A percentile compares a stretch with the other conserved stretches of the same genome.
Evolutionary conservation across 1,140 invertebrate genomes (phyloP).

Genomic region (Epicauta chinensis): DNA sequence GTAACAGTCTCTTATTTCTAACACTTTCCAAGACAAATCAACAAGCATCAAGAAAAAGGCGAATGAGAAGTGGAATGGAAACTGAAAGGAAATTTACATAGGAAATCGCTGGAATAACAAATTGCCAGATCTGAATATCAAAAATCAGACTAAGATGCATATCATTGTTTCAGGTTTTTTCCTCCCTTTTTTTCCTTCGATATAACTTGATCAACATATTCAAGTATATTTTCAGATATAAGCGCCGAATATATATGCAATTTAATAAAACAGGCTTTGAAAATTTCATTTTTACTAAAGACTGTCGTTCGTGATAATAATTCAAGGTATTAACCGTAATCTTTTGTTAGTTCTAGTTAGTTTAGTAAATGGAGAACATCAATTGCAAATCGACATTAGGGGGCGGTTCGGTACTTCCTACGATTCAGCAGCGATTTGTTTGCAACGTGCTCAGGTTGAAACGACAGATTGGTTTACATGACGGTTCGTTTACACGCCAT

Average conservation of each 20-base stretch:
- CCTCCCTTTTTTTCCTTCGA: too few species aligned
- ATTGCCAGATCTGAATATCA: conserved; percentile 3
- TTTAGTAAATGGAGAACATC: conserved; percentile 14
- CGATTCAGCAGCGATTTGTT: conserved; percentile 11
- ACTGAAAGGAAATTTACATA: conserved; percentile 8
- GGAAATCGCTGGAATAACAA: conserved; percentile 7
- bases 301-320: too few species aligned
- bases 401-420: not conserved
- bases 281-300: too few species aligned
- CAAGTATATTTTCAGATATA: too few species aligned
- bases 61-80: too few species aligned
- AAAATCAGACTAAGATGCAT: too few species aligned
- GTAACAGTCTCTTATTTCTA: conserved; percentile 11
- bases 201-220: too few species aligned
- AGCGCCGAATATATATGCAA: too few species aligned
- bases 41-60: not conserved
- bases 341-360: conserved; percentile 18
- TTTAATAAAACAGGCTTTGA: too few species aligned
- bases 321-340: too few species aligned
- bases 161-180: too few species aligned
- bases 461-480: conserved; percentile 12
- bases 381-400: conserved; percentile 6
- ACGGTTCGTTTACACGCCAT: conserved; percentile 10
- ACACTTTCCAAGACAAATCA: conserved; percentile 11
- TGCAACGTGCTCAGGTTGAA: conserved; percentile 2